Evolutionary conservation across 2,888 invertebrate species (phyloP), one percentile per base, ranked within the genome.

Genomic region (Dugesia japonica): DNA sequence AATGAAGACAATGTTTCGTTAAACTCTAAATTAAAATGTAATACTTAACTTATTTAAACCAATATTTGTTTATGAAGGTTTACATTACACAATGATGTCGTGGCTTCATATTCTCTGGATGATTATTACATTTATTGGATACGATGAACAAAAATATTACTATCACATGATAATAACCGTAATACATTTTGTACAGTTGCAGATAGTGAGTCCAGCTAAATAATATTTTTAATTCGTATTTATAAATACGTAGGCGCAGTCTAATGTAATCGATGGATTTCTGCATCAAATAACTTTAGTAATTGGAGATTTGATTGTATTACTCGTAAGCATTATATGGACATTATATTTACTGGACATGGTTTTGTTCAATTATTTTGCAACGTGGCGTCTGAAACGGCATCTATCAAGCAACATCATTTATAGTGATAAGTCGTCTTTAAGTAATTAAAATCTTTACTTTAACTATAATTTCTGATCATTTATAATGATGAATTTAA

Each of bases 101-200:
- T 56, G 56, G 56, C 56, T 56, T 20, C 56, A 56, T 56, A 56
- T 56, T n/a, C 56, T 56, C 9, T 56, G 56, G 56, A 56, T 56
- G 56, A 56, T 56, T n/a, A 56, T 56, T 56, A 9, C 56, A 23
- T 56, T 56, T 56, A 56, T 56, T 23, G 56, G 56, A 13, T 56
- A 56, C 17, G 56, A 56, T 56, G 56, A 56, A 7, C 56, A 56
- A 23, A 56, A 56, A 56, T 56, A 56, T 56, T 56, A 56, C n/a
- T 56, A 56, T 23, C 56, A 56, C 17, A 56, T 56, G 56, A 56
- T 56, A n/a, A 56, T 56, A 56, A n/a, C 56, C 4, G 56, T 23
- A 56, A 56, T 56, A 13, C 56, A 56, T 23, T 4, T n/a, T 23
- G 17, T 23, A 56, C 56, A 56, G 23, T 56, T 56, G n/a, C 56